Conservation (phyloP, 2,113 vertebrate species). For the Carlito syrichta region DNA sequence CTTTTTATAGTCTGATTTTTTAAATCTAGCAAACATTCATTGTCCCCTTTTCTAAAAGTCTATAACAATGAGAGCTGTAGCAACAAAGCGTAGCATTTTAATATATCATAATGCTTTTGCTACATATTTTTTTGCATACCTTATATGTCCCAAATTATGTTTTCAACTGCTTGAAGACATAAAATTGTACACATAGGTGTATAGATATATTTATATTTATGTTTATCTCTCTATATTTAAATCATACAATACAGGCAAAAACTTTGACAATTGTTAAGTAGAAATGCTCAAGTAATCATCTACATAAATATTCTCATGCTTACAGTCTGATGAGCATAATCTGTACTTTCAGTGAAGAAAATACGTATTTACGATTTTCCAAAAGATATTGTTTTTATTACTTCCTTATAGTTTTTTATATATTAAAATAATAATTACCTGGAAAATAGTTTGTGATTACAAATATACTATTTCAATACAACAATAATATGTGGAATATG, state of each 20-base stretch:
- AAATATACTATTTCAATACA: conserved; percentile 2
- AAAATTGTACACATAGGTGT: neutral
- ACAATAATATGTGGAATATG: neutral
- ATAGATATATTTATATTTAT: neutral
- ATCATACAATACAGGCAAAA: neutral
- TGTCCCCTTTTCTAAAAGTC: neutral
- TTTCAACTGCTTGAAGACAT: neutral
- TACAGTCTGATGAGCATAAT: neutral
- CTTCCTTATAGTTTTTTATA: neutral
- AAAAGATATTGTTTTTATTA: neutral
- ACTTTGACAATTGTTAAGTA: neutral
- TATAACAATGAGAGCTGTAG: neutral
- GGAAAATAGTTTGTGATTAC: neutral
- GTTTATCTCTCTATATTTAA: neutral
- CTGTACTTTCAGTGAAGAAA: neutral
- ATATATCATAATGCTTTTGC: neutral
- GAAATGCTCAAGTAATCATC: neutral
- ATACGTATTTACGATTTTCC: neutral
- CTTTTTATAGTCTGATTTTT: neutral
- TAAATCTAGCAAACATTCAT: neutral
- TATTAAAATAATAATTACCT: neutral
- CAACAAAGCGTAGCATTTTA: neutral
- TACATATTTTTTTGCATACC: neutral
- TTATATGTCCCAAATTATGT: neutral
- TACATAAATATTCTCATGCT: neutral